Evolutionary conservation across 2,888 invertebrate species (phyloP).

Genomic region (Cistogaster globosa): DNA sequence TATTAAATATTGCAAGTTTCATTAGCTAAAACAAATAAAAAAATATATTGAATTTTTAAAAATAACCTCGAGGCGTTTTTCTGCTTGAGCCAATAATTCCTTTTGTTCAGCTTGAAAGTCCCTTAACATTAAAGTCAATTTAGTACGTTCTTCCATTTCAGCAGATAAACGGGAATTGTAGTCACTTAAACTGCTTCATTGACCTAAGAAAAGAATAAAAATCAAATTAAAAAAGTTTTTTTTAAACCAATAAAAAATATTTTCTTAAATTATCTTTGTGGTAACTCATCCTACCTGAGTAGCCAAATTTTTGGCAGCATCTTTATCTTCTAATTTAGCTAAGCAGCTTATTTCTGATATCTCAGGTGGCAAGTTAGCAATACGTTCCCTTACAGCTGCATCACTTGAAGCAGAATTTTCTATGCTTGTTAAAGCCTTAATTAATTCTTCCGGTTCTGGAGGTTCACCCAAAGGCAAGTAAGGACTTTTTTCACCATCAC

Average conservation of each 20-base stretch:
- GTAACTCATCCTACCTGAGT: constrained; percentile 85
- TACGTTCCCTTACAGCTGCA: constrained; percentile 94
- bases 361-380: constrained; percentile 96
- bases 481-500: constrained; percentile 91
- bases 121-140: constrained; percentile 92
- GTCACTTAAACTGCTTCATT: constrained; percentile 95
- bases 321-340: constrained; percentile 92
- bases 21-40: too few species aligned
- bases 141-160: constrained; percentile 95
- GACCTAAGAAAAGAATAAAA: constrained; percentile 75
- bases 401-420: constrained; percentile 98
- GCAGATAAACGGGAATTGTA: constrained; percentile 93
- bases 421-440: constrained; percentile 91
- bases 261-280: too few species aligned
- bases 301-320: constrained; percentile 90
- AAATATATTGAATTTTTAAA: background rate
- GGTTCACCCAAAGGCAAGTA: constrained; percentile 91
- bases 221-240: too few species aligned
- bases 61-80: constrained; percentile 91
- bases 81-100: constrained; percentile 93
- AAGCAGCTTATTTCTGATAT: constrained; percentile 95
- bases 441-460: constrained; percentile 95
- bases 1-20: too few species aligned
- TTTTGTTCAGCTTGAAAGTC: constrained; percentile 95
- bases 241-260: too few species aligned